Conservation (phyloP, 1,140 invertebrate species). For the Microplitis demolitor region DNA sequence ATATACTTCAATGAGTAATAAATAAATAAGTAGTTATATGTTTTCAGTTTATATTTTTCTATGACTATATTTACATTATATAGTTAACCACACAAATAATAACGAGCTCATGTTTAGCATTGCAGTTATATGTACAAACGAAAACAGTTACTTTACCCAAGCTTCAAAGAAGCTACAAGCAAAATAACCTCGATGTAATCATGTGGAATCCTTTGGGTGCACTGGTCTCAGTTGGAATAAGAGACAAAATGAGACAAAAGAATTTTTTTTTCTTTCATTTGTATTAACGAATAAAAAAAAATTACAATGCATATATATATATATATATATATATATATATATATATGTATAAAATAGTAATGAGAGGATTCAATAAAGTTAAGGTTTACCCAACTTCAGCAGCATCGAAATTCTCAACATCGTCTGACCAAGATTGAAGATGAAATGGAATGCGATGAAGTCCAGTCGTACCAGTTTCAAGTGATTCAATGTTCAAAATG, state of each 20-base stretch:
- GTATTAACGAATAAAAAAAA: no score
- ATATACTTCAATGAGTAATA: no score
- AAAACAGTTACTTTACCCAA: conserved; percentile 27
- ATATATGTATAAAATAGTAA: background rate
- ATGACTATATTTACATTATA: no score
- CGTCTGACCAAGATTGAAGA: conserved; percentile 42
- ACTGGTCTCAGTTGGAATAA: no score
- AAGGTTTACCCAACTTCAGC: conserved; percentile 42
- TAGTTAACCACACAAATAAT: background rate
- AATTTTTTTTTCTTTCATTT: background rate
- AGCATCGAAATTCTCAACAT: conserved; percentile 41
- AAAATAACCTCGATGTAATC: conserved; percentile 32
- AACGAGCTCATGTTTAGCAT: conserved; percentile 6
- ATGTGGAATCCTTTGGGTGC: conserved; percentile 11
- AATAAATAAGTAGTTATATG: no score
- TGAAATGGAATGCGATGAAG: conserved; percentile 40
- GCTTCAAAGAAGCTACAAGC: conserved; percentile 22
- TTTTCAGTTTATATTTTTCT: no score
- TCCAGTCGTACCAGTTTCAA: conserved; percentile 19
- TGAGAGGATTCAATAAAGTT: conserved; percentile 24
- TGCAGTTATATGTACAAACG: conserved; percentile 1
- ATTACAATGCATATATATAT: no score
- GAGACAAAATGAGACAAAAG: no score
- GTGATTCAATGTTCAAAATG: conserved; percentile 31
- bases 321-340: background rate